phyloP scores from a whole-genome alignment of 2,888 invertebrate genomes.

The Tolmerus cingulatus region DNA sequence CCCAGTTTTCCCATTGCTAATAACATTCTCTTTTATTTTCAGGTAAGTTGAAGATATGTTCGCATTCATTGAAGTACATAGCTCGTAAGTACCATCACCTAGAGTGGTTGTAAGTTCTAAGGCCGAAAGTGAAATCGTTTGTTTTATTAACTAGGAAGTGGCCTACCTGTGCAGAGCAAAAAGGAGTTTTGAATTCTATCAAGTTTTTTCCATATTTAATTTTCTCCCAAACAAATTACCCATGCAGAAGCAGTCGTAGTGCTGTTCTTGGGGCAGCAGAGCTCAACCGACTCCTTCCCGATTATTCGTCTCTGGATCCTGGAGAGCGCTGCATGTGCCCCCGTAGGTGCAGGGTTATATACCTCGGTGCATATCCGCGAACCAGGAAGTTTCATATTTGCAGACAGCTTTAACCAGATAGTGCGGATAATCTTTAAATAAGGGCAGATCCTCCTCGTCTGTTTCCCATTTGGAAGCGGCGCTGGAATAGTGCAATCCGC shows the following conservation, averaged over 20 bases:
- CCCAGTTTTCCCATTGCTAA: not conserved
- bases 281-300: not conserved
- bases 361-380: not conserved
- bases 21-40: not conserved
- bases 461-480: not conserved
- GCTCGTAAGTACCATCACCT: not conserved
- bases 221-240: not conserved
- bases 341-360: not conserved
- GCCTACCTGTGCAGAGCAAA: not conserved
- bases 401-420: not conserved
- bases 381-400: not conserved
- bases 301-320: not conserved
- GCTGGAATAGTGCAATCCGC: not conserved
- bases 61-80: not conserved
- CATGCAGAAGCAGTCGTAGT: not conserved
- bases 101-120: not conserved
- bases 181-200: not conserved
- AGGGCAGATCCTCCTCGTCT: not conserved
- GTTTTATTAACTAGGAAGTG: not conserved
- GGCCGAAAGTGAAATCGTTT: not conserved
- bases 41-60: not conserved
- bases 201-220: not conserved
- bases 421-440: not conserved
- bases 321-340: not conserved
- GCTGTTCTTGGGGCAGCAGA: not conserved